These are phyloP conservation scores for Rhimphoctona megacephalus DNA, from an alignment of 2,888 invertebrate species.

Conservation along the genomic window DNA sequence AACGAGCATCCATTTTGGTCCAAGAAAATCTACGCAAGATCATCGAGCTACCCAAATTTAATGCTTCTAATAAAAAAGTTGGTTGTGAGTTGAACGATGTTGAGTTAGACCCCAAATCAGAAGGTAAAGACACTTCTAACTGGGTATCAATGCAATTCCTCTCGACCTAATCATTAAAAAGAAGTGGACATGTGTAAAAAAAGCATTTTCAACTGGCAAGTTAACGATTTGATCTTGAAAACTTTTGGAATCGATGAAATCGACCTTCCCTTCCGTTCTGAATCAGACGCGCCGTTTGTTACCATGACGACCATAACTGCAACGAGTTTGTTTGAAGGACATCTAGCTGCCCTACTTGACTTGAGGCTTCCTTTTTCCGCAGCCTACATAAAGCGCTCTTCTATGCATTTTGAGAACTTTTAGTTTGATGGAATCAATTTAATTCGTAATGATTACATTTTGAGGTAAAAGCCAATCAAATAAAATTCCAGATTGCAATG, in stretches of 20 bases:
- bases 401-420: neutral
- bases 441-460: neutral
- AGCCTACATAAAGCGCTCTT: neutral
- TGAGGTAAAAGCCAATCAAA: neutral
- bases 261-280: neutral
- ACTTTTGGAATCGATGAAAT: neutral
- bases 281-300: neutral
- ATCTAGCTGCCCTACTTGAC: slow-evolving; percentile 2
- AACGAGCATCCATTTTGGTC: neutral
- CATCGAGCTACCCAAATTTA: neutral
- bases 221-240: neutral
- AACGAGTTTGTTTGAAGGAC: slow-evolving; percentile 8
- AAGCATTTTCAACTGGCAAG: neutral
- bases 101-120: no score
- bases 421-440: neutral
- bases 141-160: neutral
- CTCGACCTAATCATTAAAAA: neutral
- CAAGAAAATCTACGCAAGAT: neutral
- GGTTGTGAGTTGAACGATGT: no score
- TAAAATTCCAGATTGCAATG: neutral
- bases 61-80: neutral
- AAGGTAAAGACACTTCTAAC: neutral
- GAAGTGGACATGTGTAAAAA: neutral
- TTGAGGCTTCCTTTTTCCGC: neutral
- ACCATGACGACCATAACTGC: neutral